These are phyloP conservation scores for Chymomyza caudatula DNA, from an alignment of 2,888 invertebrate genomes.

Conservation along the genomic window DNA sequence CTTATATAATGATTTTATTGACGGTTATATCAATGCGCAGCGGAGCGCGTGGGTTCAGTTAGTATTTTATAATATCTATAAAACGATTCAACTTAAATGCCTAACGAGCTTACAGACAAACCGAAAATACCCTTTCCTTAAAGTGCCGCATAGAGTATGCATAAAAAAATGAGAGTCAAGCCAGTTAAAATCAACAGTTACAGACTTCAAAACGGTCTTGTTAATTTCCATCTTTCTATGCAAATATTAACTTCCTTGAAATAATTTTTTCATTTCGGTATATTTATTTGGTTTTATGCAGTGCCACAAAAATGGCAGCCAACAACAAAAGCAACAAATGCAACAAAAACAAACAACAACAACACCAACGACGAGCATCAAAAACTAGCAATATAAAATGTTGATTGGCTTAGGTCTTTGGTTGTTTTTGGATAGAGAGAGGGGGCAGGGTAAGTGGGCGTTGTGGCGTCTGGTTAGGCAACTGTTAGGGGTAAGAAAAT, in stretches of 20 bases:
- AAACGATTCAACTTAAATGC: too few species aligned
- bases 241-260: constrained; percentile 73
- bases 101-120: not conserved
- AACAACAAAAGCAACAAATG: constrained; percentile 44
- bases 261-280: not conserved
- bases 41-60: too few species aligned
- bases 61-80: too few species aligned
- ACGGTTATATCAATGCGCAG: too few species aligned
- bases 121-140: not conserved
- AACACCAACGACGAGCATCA: constrained; percentile 46
- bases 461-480: constrained; percentile 68
- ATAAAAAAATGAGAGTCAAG: not conserved
- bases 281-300: not conserved
- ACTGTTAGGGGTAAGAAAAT: constrained; percentile 41
- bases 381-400: constrained; percentile 20
- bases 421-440: not conserved
- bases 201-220: constrained; percentile 65
- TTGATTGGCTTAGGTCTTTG: not conserved
- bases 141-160: not conserved
- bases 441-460: constrained; percentile 2
- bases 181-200: not conserved
- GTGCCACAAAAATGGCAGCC: constrained; percentile 26
- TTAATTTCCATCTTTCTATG: constrained; percentile 75
- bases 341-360: constrained; percentile 15
- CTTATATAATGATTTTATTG: too few species aligned